A percentile compares a stretch with the other conserved stretches of the same genome.
Conservation (phyloP, 2,113 vertebrate species). For the Actenoides lindsayi region DNA sequence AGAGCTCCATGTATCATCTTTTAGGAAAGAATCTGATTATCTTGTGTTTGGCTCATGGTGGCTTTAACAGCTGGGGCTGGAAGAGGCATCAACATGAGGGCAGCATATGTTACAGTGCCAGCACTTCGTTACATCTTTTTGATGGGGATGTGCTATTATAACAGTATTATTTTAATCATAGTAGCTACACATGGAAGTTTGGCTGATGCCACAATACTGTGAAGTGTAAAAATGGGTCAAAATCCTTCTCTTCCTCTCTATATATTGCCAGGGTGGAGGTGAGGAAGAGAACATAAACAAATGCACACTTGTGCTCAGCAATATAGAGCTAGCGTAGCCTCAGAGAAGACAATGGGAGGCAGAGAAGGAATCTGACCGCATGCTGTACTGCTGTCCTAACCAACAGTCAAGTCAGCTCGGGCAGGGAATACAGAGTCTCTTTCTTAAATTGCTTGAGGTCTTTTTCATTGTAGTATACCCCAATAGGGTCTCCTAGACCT, state of each 20-base stretch:
- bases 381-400: not conserved
- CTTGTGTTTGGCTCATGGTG: not conserved
- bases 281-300: not conserved
- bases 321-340: not conserved
- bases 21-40: not conserved
- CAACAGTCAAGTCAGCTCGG: not conserved
- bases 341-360: not conserved
- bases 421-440: not conserved
- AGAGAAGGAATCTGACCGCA: not conserved
- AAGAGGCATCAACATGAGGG: not conserved
- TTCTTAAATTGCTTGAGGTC: not conserved
- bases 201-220: not conserved
- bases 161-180: not conserved
- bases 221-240: not conserved
- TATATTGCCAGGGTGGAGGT: not conserved
- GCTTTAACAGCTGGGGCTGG: not conserved
- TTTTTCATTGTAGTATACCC: not conserved
- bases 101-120: not conserved
- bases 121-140: not conserved
- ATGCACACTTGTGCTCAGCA: not conserved
- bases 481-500: not conserved
- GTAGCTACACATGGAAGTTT: not conserved
- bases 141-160: not conserved
- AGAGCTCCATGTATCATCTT: rapidly evolving
- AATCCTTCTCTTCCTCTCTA: not conserved